Evolutionary conservation across 2,113 vertebrate species (phyloP).

Genomic region (Cynopterus brachyotis): DNA sequence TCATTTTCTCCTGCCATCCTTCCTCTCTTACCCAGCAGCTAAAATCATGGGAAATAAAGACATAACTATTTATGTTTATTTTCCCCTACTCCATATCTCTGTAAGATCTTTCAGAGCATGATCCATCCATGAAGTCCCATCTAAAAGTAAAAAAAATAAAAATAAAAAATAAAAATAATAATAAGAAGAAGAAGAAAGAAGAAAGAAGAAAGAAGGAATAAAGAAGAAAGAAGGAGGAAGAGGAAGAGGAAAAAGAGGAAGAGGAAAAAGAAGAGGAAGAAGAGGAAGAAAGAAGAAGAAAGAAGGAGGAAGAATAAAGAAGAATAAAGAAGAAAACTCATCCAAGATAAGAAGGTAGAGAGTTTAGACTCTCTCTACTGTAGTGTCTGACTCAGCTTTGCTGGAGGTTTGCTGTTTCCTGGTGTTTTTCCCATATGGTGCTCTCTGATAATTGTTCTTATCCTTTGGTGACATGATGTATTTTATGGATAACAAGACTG

Average conservation of each 20-base stretch:
- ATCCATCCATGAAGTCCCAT: not conserved
- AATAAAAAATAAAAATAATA: not conserved
- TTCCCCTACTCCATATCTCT: not conserved
- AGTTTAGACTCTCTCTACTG: not conserved
- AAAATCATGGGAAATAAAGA: not conserved
- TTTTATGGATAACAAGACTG: not conserved
- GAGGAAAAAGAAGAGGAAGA: too few relatives aligned
- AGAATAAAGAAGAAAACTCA: not conserved
- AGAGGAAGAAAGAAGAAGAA: too few relatives aligned
- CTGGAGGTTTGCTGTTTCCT: too few relatives aligned
- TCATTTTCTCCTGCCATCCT: not conserved
- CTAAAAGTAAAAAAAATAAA: not conserved
- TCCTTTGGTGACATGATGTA: not conserved
- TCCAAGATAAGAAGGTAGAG: not conserved
- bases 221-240: rapidly evolving
- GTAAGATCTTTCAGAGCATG: not conserved
- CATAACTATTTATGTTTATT: not conserved
- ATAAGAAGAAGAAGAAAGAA: not conserved
- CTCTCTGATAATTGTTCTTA: not conserved
- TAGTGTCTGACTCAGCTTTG: not conserved
- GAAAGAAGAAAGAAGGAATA: not conserved
- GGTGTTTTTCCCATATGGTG: not conserved
- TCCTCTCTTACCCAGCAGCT: not conserved
- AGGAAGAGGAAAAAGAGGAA: too few relatives aligned
- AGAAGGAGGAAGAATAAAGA: too few relatives aligned